phyloP scores from a whole-genome alignment of 1,140 invertebrate genomes.

The Nephotettix cincticeps region DNA sequence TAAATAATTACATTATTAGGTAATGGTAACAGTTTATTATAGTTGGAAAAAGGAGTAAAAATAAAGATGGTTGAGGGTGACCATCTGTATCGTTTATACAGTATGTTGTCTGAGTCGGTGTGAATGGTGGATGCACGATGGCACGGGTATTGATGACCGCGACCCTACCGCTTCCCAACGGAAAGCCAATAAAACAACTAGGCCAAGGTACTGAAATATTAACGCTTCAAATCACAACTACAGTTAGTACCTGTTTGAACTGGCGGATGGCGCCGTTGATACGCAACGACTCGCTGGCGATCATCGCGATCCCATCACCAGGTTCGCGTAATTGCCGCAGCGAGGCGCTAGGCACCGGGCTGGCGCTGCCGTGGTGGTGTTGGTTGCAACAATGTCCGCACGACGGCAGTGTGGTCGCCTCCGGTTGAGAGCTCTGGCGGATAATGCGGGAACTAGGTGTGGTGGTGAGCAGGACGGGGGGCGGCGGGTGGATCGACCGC shows the following conservation, averaged over 20 bases:
- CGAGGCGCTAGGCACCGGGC: slow-evolving; percentile 57
- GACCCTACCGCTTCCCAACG: too few species aligned
- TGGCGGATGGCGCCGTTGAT: slow-evolving; percentile 96
- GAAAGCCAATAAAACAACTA: neutral
- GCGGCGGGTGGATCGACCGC: slow-evolving; percentile 58
- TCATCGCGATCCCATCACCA: slow-evolving; percentile 88
- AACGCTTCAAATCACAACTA: neutral
- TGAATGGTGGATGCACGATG: too few species aligned
- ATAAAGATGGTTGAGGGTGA: too few species aligned
- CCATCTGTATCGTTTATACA: too few species aligned
- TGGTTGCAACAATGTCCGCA: slow-evolving; percentile 45
- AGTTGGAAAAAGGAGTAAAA: too few species aligned
- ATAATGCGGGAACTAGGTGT: slow-evolving; percentile 74
- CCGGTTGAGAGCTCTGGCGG: slow-evolving; percentile 87
- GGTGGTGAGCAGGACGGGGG: slow-evolving; percentile 67
- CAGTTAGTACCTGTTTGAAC: slow-evolving; percentile 82
- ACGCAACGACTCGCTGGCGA: slow-evolving; percentile 93
- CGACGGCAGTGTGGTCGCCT: slow-evolving; percentile 48
- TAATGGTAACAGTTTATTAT: too few species aligned
- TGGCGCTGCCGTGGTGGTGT: slow-evolving; percentile 60
- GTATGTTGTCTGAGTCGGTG: too few species aligned
- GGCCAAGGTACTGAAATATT: slow-evolving; percentile 16
- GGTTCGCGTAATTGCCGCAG: slow-evolving; percentile 79
- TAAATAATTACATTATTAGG: too few species aligned
- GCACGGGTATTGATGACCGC: too few species aligned